These are phyloP conservation scores for Pseudoips prasinana DNA, from an alignment of 2,888 invertebrate species.

Conservation along the genomic window DNA sequence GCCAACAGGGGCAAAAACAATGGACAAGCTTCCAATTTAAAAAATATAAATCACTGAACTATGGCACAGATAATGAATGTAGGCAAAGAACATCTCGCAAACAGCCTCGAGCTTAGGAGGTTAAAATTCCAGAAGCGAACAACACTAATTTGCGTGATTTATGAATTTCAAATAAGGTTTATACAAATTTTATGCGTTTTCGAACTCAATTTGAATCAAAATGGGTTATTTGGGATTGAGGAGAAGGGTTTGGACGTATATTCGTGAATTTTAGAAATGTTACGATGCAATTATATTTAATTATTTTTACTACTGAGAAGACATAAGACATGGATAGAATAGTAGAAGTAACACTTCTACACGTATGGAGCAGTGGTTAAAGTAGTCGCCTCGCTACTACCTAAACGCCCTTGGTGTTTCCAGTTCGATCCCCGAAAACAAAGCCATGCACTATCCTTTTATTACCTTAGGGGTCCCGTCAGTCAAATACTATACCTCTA, in stretches of 20 bases:
- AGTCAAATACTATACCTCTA: too few species aligned
- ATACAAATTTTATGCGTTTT: conserved; percentile 33
- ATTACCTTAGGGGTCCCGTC: too few species aligned
- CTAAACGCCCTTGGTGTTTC: too few species aligned
- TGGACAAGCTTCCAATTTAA: not conserved
- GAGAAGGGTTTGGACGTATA: conserved; percentile 6
- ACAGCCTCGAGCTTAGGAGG: conserved; percentile 37
- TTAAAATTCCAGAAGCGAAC: conserved; percentile 43
- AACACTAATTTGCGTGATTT: conserved; percentile 48
- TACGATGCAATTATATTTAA: too few species aligned
- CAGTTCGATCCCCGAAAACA: too few species aligned
- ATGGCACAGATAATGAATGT: conserved; percentile 17
- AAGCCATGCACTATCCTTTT: too few species aligned
- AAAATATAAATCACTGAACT: conserved; percentile 5
- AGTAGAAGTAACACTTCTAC: too few species aligned
- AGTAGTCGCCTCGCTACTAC: too few species aligned
- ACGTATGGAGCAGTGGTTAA: too few species aligned
- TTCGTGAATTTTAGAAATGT: not conserved
- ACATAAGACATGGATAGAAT: too few species aligned
- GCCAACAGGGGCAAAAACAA: not conserved
- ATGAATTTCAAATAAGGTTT: conserved; percentile 47
- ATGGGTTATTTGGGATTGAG: conserved; percentile 29
- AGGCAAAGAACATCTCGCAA: conserved; percentile 31
- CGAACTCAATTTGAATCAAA: conserved; percentile 23
- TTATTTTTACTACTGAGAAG: too few species aligned